Evolutionary conservation across 1,140 invertebrate genomes (phyloP), one percentile per base, ranked within the genome.

Genomic region (Drosophila punjabiensis): DNA sequence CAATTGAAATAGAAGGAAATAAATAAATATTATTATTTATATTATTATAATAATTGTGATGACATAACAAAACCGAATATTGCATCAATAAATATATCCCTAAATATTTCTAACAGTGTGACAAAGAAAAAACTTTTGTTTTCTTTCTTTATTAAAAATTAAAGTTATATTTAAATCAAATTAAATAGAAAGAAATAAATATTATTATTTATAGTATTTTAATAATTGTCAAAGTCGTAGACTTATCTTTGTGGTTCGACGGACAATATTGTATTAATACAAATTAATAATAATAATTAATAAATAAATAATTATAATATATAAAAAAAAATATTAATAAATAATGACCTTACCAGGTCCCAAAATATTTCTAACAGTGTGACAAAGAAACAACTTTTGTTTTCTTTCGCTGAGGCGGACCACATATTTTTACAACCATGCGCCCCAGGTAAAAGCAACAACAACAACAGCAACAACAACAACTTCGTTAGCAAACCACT

Each of bases 401-500:
- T 85, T 85, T 85, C 82, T 85, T 85, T 85, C 60, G 28, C 33
- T 45, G 62, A 39, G 73, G 70, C 69, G 70, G 58, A 56, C 81
- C 55, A 75, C 55, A 77, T 63, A 53, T 18, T 68, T 80, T 82
- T 63, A 82, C 45, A 63, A 61, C 64, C 69, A 76, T 67, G 71
- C 76, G 73, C 81, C 81, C 63, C 68, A 60, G 69, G 81, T 74
- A 55, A 61, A 67, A 59, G 28, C 33, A 53, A 53, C 30, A 53
- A 53, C 8, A 30, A 11, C 53, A 64, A 33, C 60, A 37, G 13
- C 18, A 20, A 13, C 18, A 18, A 4, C n/a, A 8, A 28, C 47
- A 48, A 28, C 45, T 39, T 28, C 33, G 50, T 28, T 16, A 37
- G 74, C 32, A 48, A 48, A 55, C 33, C 20, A 67, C 33, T 20